Evolutionary conservation across 1,140 invertebrate species (phyloP), one percentile per base, ranked within the genome.

Genomic region (Sweltsa coloradensis): DNA sequence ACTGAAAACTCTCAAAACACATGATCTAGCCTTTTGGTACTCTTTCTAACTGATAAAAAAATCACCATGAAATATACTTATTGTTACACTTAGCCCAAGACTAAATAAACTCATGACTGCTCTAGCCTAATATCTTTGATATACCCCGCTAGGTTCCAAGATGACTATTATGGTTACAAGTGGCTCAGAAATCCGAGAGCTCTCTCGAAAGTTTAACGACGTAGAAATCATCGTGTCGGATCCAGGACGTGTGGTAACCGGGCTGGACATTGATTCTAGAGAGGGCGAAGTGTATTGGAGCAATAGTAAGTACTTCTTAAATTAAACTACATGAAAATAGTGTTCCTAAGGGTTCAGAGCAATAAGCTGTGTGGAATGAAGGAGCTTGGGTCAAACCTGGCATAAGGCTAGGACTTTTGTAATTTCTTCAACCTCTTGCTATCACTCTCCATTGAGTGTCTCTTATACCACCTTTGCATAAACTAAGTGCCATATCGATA

Each of bases 211-310:
- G 22, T 43, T 51, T 13, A 54, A 47, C n/a, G 29, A 47, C 27
- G 26, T 53, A 13, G 48, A 56, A 14, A 41, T 59, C 2, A 18
- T 59, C 14, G 49, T 47, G 31, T 43, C 50, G 11, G 36, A 48
- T 11, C 27, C 29, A 25, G 50, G 43, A n/a, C 24, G 50, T n/a
- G 11, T 41, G 41, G 37, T 61, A 21, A 51, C 50, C 23, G 55
- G 56, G 18, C 41, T 60, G 24, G 59, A 59, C 47, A 43, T 60
- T 16, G 51, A 61, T 47, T 49, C 53, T 24, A 50, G 53, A 36
- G 43, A 26, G 42, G 48, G 51, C 25, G 24, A 47, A 18, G 29
- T 60, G 7, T 61, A 57, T 45, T 59, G 55, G 57, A 55, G 43
- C 9, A 45, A 16, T 26, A 21, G 43, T 45, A 45, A 18, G n/a